phyloP scores from a whole-genome alignment of 2,888 invertebrate genomes.

The Podotricha telesiphe region DNA sequence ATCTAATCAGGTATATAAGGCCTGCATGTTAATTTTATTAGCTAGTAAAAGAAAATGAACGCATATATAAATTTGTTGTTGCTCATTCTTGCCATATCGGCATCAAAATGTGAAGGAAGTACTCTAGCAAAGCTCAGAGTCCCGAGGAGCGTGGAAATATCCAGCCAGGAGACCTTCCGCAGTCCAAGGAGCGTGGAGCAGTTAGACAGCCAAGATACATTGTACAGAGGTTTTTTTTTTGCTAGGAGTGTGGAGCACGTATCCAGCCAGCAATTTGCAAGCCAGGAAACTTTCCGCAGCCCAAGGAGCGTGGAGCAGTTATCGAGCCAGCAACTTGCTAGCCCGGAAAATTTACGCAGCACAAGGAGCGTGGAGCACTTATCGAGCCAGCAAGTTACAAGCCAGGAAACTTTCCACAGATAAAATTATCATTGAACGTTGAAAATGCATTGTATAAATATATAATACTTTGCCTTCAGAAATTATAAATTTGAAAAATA shows the following conservation, averaged over 20 bases:
- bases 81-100: not conserved
- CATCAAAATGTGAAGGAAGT: conserved; percentile 23
- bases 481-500: not conserved
- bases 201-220: conserved; percentile 9
- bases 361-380: conserved; percentile 38
- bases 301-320: conserved; percentile 38
- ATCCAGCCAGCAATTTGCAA: conserved; percentile 24
- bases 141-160: conserved; percentile 38
- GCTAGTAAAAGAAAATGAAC: conserved; percentile 14
- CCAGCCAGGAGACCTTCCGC: conserved; percentile 17
- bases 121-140: not conserved
- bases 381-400: conserved; percentile 8
- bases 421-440: not conserved
- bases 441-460: not conserved
- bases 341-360: conserved; percentile 21
- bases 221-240: conserved; percentile 26
- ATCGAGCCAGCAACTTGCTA: conserved; percentile 25
- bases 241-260: conserved; percentile 38
- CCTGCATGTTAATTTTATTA: not conserved
- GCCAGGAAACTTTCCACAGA: conserved; percentile 32
- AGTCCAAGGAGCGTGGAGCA: conserved; percentile 37
- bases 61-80: not conserved
- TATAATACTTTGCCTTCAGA: not conserved
- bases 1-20: conserved; percentile 31
- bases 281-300: conserved; percentile 23